Base-by-base conservation (phyloP, 2,888 invertebrate species). In the Agrenia bidenticulata region DNA sequence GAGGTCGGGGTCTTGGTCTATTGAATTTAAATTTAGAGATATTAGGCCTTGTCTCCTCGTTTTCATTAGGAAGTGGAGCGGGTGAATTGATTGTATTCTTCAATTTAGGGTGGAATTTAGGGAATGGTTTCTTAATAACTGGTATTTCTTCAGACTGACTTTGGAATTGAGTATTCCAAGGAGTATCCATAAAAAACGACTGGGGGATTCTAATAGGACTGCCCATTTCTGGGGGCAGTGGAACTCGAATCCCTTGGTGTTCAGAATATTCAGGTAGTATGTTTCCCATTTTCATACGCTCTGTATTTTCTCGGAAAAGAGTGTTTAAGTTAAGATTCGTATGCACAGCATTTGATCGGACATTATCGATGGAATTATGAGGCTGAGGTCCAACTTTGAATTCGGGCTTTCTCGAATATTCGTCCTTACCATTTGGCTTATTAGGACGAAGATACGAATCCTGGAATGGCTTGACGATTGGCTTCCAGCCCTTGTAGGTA, bases 401-500 rank as follows among this genome's bases (percentile, higher is more conserved):
- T 13, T 23, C 19, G 2, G 21, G 24, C 15, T 51, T 51, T 19
- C 51, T 51, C 23, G 17, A 5, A 24, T 23, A 51, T 23, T 24
- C 51, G 9, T 51, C 51, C 23, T 51, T 51, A 5, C 24, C 51
- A 15, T 15, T 45, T 15, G 23, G 5, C 24, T 51, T 51, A 51
- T 13, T 19, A 2, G 9, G 24, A 1, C 67, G 63, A 11, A 63
- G 63, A 57, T 73, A 70, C 0, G 68, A 56, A 45, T 59, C 66
- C 53, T 70, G 69, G 27, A 66, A 71, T 1, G 76, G 76, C 49
- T 73, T 70, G 7, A 69, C 66, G 64, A 76, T 75, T 1, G 76
- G 76, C 32, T 71, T 72, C 76, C 76, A 76, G 39, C 76, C 76
- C 62, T 75, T 75, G 65, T 75, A 76, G 5, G 70, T 72, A 1